Percentiles rank a stretch among this genome's conserved stretches.
phyloP scores from a whole-genome alignment of 2,888 invertebrate species.

The Strigamia maritima region DNA sequence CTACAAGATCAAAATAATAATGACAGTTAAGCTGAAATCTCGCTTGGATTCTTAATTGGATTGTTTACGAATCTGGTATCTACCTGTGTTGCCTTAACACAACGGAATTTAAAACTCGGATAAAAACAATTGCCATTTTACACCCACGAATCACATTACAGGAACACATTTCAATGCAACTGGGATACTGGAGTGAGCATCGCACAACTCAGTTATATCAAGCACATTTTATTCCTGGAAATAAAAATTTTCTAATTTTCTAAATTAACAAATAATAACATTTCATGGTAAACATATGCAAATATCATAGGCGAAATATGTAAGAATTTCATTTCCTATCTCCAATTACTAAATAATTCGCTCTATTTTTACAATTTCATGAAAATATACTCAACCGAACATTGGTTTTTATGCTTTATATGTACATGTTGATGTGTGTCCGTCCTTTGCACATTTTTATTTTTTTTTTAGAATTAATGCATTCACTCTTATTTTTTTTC shows the following conservation, averaged over 20 bases:
- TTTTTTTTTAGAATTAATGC: not conserved
- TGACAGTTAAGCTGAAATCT: not conserved
- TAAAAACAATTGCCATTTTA: conserved; percentile 10
- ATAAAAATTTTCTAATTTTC: not conserved
- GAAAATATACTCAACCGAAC: no score
- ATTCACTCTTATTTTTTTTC: not conserved
- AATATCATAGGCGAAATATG: not conserved
- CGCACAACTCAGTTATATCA: not conserved
- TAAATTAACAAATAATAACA: not conserved
- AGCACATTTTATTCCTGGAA: not conserved
- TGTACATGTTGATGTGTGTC: not conserved
- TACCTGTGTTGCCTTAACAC: not conserved
- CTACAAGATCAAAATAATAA: not conserved
- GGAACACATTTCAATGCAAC: conserved; percentile 15
- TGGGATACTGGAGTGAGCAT: not conserved
- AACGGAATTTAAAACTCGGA: conserved; percentile 5
- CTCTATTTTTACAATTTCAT: no score
- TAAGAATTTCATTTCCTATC: not conserved
- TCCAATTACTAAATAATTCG: not conserved
- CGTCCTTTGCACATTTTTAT: not conserved
- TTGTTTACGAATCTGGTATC: not conserved
- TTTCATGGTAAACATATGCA: not conserved
- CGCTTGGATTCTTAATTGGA: not conserved
- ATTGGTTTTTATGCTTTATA: no score
- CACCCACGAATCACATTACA: not conserved